These are phyloP conservation scores for Drosophila mimetica DNA, from an alignment of 2,888 invertebrate genomes.

Conservation along the genomic window DNA sequence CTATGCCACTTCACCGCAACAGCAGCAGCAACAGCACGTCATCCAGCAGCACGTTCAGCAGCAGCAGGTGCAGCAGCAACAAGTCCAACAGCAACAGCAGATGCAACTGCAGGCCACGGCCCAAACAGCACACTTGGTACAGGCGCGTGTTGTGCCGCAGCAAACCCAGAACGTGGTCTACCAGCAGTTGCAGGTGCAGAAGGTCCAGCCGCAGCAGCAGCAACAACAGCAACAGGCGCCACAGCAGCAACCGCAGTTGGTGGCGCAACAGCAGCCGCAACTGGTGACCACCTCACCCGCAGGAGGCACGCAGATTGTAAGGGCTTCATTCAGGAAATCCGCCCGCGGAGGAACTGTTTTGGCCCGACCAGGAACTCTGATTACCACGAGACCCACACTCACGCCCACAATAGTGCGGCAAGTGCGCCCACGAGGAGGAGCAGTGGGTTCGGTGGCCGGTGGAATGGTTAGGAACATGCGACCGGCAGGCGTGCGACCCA, in stretches of 20 bases:
- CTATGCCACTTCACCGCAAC: slow-evolving; percentile 58
- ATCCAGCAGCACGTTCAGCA: slow-evolving; percentile 68
- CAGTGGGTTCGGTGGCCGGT: slow-evolving; percentile 22
- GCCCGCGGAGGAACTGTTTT: slow-evolving; percentile 49
- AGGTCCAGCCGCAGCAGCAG: slow-evolving; percentile 48
- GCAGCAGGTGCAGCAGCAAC: slow-evolving; percentile 67
- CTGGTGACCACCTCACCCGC: slow-evolving; percentile 49
- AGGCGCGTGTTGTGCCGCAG: slow-evolving; percentile 73
- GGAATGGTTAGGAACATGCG: slow-evolving; percentile 59
- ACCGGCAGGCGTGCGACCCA: slow-evolving; percentile 52
- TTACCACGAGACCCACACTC: slow-evolving; percentile 56
- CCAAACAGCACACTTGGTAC: slow-evolving; percentile 78
- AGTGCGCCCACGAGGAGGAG: slow-evolving; percentile 59
- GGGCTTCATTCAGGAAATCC: slow-evolving; percentile 58
- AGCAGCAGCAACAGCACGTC: slow-evolving; percentile 57
- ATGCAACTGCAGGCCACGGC: slow-evolving; percentile 58
- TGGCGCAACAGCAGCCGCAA: slow-evolving; percentile 63
- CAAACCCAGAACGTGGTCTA: slow-evolving; percentile 72
- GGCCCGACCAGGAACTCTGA: slow-evolving; percentile 53
- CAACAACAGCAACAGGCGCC: slow-evolving; percentile 38
- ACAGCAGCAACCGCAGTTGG: slow-evolving; percentile 36
- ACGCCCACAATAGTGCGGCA: slow-evolving; percentile 65
- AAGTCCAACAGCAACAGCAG: slow-evolving; percentile 55
- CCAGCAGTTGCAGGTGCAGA: slow-evolving; percentile 80
- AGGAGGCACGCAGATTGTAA: slow-evolving; percentile 58